phyloP scores from a whole-genome alignment of 1,140 invertebrate genomes.

The Proales similis region DNA sequence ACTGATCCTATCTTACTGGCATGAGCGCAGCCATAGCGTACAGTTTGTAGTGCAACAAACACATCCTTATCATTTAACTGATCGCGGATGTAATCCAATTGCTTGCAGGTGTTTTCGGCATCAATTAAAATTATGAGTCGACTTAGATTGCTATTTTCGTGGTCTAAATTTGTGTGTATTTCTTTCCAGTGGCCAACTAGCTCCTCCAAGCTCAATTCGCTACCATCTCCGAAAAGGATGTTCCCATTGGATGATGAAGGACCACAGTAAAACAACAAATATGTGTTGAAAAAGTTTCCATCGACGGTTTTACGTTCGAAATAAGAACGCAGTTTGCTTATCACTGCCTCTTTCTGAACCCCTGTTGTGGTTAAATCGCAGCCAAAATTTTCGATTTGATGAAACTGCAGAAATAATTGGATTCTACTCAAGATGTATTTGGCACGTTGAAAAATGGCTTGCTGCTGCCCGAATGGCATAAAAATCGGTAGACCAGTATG shows the following conservation, averaged over 20 bases:
- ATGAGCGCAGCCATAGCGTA: slow-evolving; percentile 23
- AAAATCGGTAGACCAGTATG: slow-evolving; percentile 38
- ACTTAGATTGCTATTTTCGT: background rate
- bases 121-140: slow-evolving; percentile 21
- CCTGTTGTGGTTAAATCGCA: slow-evolving; percentile 50
- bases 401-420: slow-evolving; percentile 45
- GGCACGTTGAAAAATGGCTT: slow-evolving; percentile 44
- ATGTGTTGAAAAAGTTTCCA: slow-evolving; percentile 49
- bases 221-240: slow-evolving; percentile 13
- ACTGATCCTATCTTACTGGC: too few relatives aligned
- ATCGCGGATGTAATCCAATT: slow-evolving; percentile 8
- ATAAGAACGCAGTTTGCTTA: slow-evolving; percentile 46
- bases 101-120: slow-evolving; percentile 28
- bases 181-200: slow-evolving; percentile 23
- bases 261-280: slow-evolving; percentile 49
- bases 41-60: slow-evolving; percentile 29
- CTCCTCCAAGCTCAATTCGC: slow-evolving; percentile 15
- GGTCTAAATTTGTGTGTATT: background rate
- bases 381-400: slow-evolving; percentile 49
- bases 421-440: slow-evolving; percentile 44
- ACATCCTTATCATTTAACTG: slow-evolving; percentile 14
- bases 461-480: slow-evolving; percentile 41
- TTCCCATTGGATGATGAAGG: slow-evolving; percentile 33
- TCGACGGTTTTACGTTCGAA: slow-evolving; percentile 45
- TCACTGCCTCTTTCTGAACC: slow-evolving; percentile 43